phyloP scores from a whole-genome alignment of 2,888 invertebrate species.

The Cordylochernes scorpioides region DNA sequence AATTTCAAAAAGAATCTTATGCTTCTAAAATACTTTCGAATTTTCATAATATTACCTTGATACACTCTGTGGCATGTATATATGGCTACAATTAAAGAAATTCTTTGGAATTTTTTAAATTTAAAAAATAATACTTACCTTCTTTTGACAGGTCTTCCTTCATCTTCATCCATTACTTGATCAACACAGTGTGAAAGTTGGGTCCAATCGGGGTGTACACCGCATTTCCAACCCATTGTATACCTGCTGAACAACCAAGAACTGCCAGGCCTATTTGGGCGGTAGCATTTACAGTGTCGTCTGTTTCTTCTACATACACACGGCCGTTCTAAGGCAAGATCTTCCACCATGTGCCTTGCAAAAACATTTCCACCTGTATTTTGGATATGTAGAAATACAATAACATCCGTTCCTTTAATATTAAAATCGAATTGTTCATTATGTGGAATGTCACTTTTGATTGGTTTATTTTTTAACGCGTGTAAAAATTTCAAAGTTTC shows the following conservation, averaged over 20 bases:
- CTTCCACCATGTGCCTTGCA: constrained; percentile 79
- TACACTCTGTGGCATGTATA: too few species aligned
- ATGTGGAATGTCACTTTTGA: background rate
- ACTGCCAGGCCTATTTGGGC: constrained; percentile 11
- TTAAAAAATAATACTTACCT: constrained; percentile 19
- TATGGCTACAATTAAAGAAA: too few species aligned
- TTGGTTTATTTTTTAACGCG: constrained; percentile 4
- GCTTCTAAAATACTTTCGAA: too few species aligned
- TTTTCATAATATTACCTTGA: constrained; percentile 2
- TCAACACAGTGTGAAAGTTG: constrained; percentile 79
- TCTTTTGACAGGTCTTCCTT: constrained; percentile 48
- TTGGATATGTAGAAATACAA: constrained; percentile 93
- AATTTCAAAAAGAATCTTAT: too few species aligned
- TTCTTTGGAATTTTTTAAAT: constrained; percentile 4
- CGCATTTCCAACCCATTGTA: constrained; percentile 92
- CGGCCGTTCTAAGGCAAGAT: constrained; percentile 66
- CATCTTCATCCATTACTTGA: constrained; percentile 62
- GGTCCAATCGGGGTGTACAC: constrained; percentile 92
- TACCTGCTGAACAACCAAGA: constrained; percentile 83
- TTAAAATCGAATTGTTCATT: constrained; percentile 16
- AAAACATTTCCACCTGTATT: constrained; percentile 94
- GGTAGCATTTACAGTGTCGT: constrained; percentile 10
- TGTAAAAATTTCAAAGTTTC: constrained; percentile 1
- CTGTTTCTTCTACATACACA: constrained; percentile 47
- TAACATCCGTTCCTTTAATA: constrained; percentile 55